A percentile compares a stretch with the other conserved stretches of the same genome.
phyloP scores from a whole-genome alignment of 2,113 vertebrate genomes.

The Alectura lathami region DNA sequence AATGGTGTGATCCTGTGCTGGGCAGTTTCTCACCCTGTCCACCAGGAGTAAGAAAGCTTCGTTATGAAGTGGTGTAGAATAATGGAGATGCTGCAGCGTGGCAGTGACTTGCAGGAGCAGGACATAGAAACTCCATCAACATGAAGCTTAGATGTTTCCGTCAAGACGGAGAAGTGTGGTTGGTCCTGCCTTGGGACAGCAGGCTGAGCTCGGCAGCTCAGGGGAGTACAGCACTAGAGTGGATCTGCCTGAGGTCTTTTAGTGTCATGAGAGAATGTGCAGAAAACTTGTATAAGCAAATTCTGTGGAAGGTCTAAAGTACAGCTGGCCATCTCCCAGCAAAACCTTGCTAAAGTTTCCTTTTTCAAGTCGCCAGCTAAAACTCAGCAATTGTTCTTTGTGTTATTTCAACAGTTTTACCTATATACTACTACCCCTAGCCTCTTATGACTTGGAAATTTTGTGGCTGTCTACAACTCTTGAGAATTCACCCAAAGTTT shows the following conservation, averaged over 20 bases:
- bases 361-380: not conserved
- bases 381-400: not conserved
- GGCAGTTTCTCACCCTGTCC: not conserved
- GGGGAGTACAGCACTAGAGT: not conserved
- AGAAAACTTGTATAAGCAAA: not conserved
- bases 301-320: not conserved
- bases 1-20: not conserved
- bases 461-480: not conserved
- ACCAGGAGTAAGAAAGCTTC: not conserved
- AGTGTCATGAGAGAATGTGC: not conserved
- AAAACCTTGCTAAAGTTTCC: not conserved
- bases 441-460: not conserved
- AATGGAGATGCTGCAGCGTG: not conserved
- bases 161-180: not conserved
- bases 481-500: not conserved
- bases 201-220: not conserved
- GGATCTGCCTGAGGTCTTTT: not conserved
- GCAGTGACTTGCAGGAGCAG: not conserved
- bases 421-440: not conserved
- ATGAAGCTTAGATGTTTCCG: not conserved
- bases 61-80: not conserved
- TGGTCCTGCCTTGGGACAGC: not conserved
- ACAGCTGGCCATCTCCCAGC: not conserved
- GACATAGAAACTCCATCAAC: not conserved
- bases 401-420: not conserved